Evolutionary conservation across 2,113 vertebrate genomes (phyloP).

Genomic region (Pluvialis apricaria): DNA sequence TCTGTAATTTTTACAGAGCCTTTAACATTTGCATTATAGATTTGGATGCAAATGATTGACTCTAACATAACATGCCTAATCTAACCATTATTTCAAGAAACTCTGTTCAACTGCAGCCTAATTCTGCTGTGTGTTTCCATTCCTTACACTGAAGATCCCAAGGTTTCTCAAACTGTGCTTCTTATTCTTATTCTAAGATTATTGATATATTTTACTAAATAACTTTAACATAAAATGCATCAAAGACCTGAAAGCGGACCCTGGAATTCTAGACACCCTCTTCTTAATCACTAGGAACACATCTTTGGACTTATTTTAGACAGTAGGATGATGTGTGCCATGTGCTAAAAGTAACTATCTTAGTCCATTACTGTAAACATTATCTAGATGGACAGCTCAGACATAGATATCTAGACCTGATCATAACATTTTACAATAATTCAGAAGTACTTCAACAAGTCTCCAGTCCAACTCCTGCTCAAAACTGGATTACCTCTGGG

Average conservation of each 20-base stretch:
- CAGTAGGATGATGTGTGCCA: background rate
- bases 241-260: background rate
- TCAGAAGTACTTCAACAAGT: background rate
- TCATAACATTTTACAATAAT: background rate
- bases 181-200: background rate
- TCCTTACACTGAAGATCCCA: background rate
- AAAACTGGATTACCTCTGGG: background rate
- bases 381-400: background rate
- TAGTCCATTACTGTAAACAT: background rate
- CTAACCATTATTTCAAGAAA: background rate
- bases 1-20: background rate
- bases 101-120: background rate
- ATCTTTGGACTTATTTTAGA: background rate
- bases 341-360: background rate
- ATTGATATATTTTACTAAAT: background rate
- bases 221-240: background rate
- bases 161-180: background rate
- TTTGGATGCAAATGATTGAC: background rate
- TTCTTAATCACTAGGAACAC: background rate
- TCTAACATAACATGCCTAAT: background rate
- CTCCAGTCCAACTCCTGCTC: background rate
- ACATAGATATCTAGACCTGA: background rate
- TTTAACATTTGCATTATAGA: background rate
- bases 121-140: background rate
- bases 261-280: background rate